Percentiles rank a stretch among this genome's conserved stretches.
phyloP scores from a whole-genome alignment of 2,113 vertebrate species.

The Tragelaphus buxtoni region DNA sequence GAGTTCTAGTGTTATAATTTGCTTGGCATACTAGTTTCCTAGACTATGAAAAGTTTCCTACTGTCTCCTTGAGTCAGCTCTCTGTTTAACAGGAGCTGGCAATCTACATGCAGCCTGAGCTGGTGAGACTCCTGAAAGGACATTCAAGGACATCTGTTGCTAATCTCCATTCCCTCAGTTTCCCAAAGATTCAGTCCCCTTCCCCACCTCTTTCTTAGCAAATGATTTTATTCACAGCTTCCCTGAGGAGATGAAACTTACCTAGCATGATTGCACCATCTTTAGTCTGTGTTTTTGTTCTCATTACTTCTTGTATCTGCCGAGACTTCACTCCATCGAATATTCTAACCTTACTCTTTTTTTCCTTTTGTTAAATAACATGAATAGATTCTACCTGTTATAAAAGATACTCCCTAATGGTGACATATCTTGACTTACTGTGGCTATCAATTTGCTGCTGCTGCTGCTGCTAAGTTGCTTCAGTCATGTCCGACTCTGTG shows the following conservation, averaged over 20 bases:
- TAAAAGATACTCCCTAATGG: neutral
- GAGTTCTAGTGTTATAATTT: neutral
- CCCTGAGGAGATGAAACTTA: neutral
- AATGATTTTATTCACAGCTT: neutral
- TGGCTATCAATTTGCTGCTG: rapidly evolving
- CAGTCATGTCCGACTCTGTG: no score
- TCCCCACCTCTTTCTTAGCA: neutral
- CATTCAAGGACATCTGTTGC: slow-evolving; percentile 23
- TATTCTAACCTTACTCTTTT: neutral
- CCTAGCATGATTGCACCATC: neutral
- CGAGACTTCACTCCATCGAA: neutral
- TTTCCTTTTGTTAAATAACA: neutral
- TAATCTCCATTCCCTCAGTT: slow-evolving; percentile 18
- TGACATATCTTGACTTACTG: neutral
- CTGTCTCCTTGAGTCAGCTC: slow-evolving; percentile 16
- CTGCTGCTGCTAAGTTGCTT: no score
- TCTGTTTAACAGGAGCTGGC: slow-evolving; percentile 26
- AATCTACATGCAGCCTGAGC: neutral
- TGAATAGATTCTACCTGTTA: neutral
- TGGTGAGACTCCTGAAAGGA: slow-evolving; percentile 24
- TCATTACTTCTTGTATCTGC: neutral
- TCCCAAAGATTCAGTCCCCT: neutral
- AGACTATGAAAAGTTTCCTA: neutral
- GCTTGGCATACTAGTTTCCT: slow-evolving; percentile 21
- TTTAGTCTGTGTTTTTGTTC: neutral